Evolutionary conservation across 2,113 vertebrate species (phyloP), one percentile per base, ranked within the genome.

Genomic region (Cyphomyrus plagiostoma): DNA sequence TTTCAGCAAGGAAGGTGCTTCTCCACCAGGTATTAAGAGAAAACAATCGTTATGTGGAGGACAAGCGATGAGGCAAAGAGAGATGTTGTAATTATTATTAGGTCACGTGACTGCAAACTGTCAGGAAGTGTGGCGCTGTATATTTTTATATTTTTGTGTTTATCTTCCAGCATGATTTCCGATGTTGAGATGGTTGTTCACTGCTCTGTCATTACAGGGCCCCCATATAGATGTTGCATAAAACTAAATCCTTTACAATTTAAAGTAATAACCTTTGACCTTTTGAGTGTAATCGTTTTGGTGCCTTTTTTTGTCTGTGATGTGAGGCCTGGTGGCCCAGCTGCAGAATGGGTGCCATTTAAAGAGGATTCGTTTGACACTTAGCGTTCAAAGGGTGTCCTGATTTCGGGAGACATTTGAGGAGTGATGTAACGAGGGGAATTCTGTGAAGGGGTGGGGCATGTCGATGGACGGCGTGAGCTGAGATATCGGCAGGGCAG

Each of bases 1-100:
- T 93, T 93, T 94, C 91, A 93, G 91, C 88, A 92, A 89, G 93
- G 89, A 92, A 93, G 92, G 91, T 94, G 90, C 90, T 92, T 90
- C 91, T 92, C 91, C 88, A 89, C 91, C 82, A 92, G 91, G 92
- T 93, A 92, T 92, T 92, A 90, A 90, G 90, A 91, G 88, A 91
- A 94, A 91, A 92, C 90, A 91, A 93, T 91, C 89, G 90, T 89
- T 90, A 88, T 62, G 90, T 82, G 89, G 89, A 90, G 89, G 83
- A 90, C 84, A 84, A 56, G 90, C 88, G 39, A 88, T 35, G 77
- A 10, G 88, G 88, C 35, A 23, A 39, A 89, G 88, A 89, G 80
- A 62, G 89, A 74, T 82, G 86, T 45, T 90, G 89, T 92, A 91
- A 92, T 93, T 93, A 91, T 90, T 92, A 88, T 93, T 77, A 84